Conservation (phyloP, 2,888 invertebrate species). For the Rhagium mordax region DNA sequence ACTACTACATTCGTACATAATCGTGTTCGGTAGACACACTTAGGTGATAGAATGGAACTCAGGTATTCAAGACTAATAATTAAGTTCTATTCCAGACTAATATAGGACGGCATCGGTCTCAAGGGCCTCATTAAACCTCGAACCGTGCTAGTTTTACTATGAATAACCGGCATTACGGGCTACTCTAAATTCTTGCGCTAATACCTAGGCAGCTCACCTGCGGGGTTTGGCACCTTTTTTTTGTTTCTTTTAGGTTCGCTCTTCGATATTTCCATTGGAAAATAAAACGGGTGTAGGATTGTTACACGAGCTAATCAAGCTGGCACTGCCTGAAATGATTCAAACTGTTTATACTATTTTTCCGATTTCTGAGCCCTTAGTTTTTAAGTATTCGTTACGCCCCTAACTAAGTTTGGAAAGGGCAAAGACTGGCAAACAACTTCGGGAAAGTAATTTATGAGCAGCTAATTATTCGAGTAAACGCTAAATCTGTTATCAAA, state of each 20-base stretch:
- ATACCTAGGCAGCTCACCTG: neutral
- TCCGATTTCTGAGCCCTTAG: no score
- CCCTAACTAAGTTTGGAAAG: no score
- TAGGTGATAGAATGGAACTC: constrained; percentile 8
- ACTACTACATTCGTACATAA: neutral
- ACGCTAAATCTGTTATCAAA: constrained; percentile 33
- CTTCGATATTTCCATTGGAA: neutral
- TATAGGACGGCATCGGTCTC: neutral
- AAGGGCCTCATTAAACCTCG: neutral
- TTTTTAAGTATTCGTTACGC: no score
- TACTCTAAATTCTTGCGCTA: neutral
- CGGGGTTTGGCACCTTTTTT: neutral
- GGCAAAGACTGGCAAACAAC: neutral
- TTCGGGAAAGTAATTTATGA: constrained; percentile 27
- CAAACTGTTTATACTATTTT: no score
- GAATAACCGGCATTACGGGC: neutral
- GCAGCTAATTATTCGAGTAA: constrained; percentile 38
- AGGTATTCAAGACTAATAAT: constrained; percentile 6
- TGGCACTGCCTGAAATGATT: no score
- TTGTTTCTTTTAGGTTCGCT: neutral
- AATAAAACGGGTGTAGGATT: neutral
- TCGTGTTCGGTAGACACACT: neutral
- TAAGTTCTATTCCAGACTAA: constrained; percentile 1
- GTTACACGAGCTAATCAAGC: no score
- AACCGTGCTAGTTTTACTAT: neutral